Base-by-base conservation (phyloP, 2,797 vertebrate genomes). In the Poliocrania exsul region DNA sequence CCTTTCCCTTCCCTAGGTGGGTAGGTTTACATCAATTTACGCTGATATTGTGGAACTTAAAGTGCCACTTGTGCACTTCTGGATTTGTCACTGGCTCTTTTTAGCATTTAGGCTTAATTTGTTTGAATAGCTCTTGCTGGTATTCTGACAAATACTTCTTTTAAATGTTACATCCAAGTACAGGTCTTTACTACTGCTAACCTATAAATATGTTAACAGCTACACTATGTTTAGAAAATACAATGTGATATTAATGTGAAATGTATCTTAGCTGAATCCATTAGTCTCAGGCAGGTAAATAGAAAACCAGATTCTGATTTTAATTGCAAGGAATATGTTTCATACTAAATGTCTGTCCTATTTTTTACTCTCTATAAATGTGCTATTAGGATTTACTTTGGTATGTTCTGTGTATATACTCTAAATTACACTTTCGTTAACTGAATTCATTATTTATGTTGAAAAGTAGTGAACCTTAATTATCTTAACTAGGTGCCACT, bases 201-300 rank as follows among this genome's bases (percentile, higher is more conserved):
- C 53, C 77, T 90, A 86, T 91, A 66, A 94, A 92, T 91, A 91
- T 84, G 82, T 92, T 84, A 92, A 88, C 89, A 96, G 78, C 86
- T 92, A 65, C 61, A 18, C 66, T 88, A 49, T 92, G 83, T 91
- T 95, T 92, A 47, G 80, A 95, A 96, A 97, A 95, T 70, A 86
- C 92, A 93, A 83, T 92, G 94, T 90, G 93, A 96, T 97, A 95
- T 97, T 96, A 97, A 97, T 96, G 93, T 95, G 92, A 96, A 96
- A 93, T 82, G 51, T 83, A 85, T 88, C 85, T 96, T 95, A 94
- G 92, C 96, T 96, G 96, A 96, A 97, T 95, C 95, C 88, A 60
- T 92, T 74, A 96, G 93, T 93, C 89, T 84, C 85, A 85, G 97
- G 77, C 85, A 95, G 90, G 96, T 98, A 97, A 94, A 95, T 86